phyloP scores from a whole-genome alignment of 1,140 invertebrate genomes.

The Trichogramma pretiosum region DNA sequence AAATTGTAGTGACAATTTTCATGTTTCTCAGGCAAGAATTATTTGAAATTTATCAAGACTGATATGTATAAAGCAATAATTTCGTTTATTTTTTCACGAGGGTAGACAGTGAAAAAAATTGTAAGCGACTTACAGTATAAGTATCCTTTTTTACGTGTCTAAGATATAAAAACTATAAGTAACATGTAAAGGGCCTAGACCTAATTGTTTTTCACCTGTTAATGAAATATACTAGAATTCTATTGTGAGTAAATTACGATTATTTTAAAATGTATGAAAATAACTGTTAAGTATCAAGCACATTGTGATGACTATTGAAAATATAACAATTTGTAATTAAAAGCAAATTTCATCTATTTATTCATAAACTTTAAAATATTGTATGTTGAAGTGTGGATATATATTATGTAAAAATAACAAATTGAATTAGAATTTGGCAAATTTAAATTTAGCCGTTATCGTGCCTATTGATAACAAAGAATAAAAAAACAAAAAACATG shows the following conservation, averaged over 20 bases:
- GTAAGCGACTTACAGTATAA: too few relatives aligned
- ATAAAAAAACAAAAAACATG: slow-evolving; percentile 4
- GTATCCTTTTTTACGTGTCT: too few relatives aligned
- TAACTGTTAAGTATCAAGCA: slow-evolving; percentile 23
- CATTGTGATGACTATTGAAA: slow-evolving; percentile 28
- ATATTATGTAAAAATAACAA: slow-evolving; percentile 27
- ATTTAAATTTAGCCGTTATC: slow-evolving; percentile 29
- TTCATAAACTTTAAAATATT: slow-evolving; percentile 1
- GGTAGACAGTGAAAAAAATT: too few relatives aligned
- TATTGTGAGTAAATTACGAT: slow-evolving; percentile 6
- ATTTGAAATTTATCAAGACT: too few relatives aligned
- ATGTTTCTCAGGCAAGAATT: too few relatives aligned
- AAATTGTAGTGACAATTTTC: too few relatives aligned
- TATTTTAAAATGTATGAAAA: slow-evolving; percentile 4
- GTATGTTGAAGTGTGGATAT: neutral
- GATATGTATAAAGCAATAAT: too few relatives aligned
- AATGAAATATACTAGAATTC: slow-evolving; percentile 2
- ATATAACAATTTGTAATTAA: slow-evolving; percentile 17
- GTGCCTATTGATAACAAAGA: slow-evolving; percentile 29
- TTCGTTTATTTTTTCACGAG: too few relatives aligned
- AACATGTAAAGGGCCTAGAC: slow-evolving; percentile 13
- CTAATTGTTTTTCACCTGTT: slow-evolving; percentile 3
- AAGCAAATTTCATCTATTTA: slow-evolving; percentile 5
- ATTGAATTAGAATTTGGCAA: slow-evolving; percentile 19
- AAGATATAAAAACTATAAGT: neutral